phyloP scores from a whole-genome alignment of 2,888 invertebrate genomes.

The Ctena decussata region DNA sequence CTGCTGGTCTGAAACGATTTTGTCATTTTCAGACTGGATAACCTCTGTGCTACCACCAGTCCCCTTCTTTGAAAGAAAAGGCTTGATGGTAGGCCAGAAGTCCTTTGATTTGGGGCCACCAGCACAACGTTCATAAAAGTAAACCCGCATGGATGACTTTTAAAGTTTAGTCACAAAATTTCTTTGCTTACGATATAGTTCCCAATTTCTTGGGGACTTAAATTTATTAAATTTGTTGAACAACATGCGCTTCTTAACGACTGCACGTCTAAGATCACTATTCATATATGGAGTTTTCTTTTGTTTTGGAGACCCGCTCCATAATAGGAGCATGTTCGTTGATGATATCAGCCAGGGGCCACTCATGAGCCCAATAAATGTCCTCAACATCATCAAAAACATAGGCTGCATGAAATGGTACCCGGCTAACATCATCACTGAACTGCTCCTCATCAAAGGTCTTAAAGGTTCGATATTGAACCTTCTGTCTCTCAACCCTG shows the following conservation, averaged over 20 bases:
- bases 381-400: neutral
- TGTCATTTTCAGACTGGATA: neutral
- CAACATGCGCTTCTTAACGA: no score
- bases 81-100: neutral
- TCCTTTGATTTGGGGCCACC: neutral
- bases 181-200: neutral
- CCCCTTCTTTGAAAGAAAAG: neutral
- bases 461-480: neutral
- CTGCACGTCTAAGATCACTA: no score
- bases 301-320: no score
- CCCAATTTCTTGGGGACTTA: neutral
- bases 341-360: neutral
- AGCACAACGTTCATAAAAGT: neutral
- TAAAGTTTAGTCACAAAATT: neutral
- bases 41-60: neutral
- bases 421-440: neutral
- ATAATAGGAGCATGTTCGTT: no score
- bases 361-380: no score
- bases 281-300: no score
- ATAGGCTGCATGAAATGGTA: neutral
- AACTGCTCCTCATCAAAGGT: neutral
- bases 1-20: neutral
- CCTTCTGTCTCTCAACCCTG: neutral
- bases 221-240: no score
- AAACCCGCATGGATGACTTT: neutral